Base-by-base conservation (phyloP, 2,888 invertebrate genomes). In the Idaea straminata region DNA sequence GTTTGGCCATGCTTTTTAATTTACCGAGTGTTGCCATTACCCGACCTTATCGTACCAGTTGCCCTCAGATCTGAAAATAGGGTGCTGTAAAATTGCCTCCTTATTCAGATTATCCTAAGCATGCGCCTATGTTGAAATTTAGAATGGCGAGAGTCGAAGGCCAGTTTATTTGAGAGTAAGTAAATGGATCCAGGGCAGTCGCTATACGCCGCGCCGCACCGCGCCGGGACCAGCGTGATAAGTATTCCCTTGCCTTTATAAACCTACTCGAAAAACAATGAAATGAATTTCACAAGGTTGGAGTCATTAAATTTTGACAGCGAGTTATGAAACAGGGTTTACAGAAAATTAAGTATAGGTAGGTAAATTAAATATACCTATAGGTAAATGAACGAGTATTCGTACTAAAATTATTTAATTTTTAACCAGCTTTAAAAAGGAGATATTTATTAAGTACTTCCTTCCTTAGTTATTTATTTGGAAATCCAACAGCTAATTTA, bases 1-100 rank as follows among this genome's bases (percentile, higher is more conserved):
- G 79, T 81, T 79, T 74, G 77, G 74, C 79, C 79, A 77, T 83
- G 83, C 81, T 85, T 88, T 88, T 89, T 89, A 87, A 89, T 89
- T 87, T 85, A 85, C 83, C 81, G 80, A 87, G 85, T 83, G 84
- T 80, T 79, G 78, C 83, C 81, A 85, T 86, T 87, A 83, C 81
- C 74, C 67, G 73, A 74, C 82, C 78, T 84, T 87, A 87, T 87
- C 87, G 82, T 73, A 71, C 77, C 82, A 77, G 79, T 79, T 77
- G 82, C 80, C 79, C 80, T 77, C 78, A 83, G 81, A 85, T 86
- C 86, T 83, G 74, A 83, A 47, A 85, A 83, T 83, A 82, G 83
- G 84, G 80, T 79, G 74, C 78, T 83, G 76, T 79, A 77, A 83
- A 84, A 86, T 83, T 82, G 80, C 82, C 79, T 82, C 77, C 83